These are phyloP conservation scores for Chiloscyllium punctatum DNA, from an alignment of 2,797 vertebrate genomes.

Conservation along the genomic window DNA sequence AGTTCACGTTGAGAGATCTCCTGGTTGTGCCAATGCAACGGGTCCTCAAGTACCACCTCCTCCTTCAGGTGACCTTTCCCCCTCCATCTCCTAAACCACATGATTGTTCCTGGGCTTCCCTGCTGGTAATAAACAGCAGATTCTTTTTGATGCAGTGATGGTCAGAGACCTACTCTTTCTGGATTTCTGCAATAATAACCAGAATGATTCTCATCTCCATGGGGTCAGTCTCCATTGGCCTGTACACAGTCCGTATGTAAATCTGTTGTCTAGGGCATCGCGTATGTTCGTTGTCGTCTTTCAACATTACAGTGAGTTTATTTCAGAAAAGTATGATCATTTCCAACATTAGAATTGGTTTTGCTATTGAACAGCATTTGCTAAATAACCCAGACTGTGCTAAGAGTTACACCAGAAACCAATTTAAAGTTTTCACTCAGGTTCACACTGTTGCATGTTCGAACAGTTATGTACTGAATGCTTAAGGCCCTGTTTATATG, in stretches of 20 bases:
- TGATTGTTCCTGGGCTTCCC: background rate
- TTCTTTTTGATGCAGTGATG: background rate
- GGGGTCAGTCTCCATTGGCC: background rate
- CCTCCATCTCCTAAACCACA: background rate
- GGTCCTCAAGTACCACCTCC: conserved; percentile 89
- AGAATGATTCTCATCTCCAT: background rate
- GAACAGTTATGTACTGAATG: no score
- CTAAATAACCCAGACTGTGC: no score
- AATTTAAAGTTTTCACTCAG: no score
- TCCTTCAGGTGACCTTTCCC: conserved; percentile 78
- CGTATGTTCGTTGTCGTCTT: no score
- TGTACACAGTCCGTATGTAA: background rate
- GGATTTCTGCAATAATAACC: background rate
- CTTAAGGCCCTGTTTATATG: no score
- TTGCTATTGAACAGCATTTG: no score
- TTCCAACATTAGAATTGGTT: no score
- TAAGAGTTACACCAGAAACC: no score
- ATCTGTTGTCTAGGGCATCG: no score
- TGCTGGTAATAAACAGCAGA: background rate
- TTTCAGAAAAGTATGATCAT: no score
- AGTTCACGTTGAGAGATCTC: conserved; percentile 88
- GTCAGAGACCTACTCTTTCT: background rate
- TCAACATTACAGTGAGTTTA: no score
- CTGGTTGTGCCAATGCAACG: conserved; percentile 97
- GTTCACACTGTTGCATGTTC: no score